These are phyloP conservation scores for Ailurus styani DNA, from an alignment of 2,113 vertebrate species.

Conservation along the genomic window DNA sequence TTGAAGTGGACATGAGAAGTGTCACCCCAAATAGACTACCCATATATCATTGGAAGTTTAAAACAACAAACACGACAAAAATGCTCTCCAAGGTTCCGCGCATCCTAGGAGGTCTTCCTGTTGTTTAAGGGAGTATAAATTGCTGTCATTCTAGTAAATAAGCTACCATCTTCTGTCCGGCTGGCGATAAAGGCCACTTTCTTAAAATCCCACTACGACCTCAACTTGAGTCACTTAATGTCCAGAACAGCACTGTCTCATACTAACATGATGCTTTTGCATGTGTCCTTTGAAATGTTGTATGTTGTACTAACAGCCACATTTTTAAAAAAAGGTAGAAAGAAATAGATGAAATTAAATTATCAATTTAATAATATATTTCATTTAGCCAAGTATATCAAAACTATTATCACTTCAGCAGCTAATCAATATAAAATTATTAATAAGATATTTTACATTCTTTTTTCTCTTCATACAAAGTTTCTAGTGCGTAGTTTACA, in stretches of 20 bases:
- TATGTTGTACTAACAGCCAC: background rate
- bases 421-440: background rate
- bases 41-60: background rate
- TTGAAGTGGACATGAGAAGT: background rate
- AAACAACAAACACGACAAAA: background rate
- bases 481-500: background rate
- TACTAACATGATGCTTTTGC: background rate
- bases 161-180: background rate
- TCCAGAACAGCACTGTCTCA: background rate
- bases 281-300: background rate
- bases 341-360: background rate
- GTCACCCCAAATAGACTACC: background rate
- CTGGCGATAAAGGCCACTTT: background rate
- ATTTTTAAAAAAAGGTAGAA: background rate
- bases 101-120: background rate
- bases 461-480: background rate
- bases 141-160: background rate
- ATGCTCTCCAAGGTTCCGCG: background rate
- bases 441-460: background rate
- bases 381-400: background rate
- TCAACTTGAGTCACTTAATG: background rate
- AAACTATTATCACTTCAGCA: background rate
- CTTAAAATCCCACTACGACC: background rate
- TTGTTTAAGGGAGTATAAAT: background rate
- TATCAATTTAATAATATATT: background rate